Evolutionary conservation across 2,888 invertebrate species (phyloP).

Genomic region (Leptinotarsa peninsularis): DNA sequence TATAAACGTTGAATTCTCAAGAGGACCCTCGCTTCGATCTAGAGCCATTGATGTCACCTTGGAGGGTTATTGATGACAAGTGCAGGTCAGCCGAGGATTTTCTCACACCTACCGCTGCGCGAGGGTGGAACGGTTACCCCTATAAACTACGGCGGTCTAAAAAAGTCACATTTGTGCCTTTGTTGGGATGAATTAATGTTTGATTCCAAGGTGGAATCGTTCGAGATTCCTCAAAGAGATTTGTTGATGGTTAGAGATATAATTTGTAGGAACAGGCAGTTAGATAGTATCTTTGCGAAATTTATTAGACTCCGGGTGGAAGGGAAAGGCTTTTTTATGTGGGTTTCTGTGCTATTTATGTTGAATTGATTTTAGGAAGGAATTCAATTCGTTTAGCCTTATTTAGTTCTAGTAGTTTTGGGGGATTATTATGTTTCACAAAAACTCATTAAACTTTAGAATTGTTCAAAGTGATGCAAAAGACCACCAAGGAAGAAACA

Average conservation of each 20-base stretch:
- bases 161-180: conserved; percentile 48
- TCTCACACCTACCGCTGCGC: conserved; percentile 62
- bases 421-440: background rate
- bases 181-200: conserved; percentile 5
- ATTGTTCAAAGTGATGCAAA: background rate
- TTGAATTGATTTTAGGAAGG: background rate
- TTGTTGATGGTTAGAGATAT: conserved; percentile 23
- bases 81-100: conserved; percentile 60
- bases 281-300: conserved; percentile 9
- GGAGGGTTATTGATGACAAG: conserved; percentile 65
- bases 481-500: background rate
- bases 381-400: background rate
- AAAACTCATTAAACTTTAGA: background rate
- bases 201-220: conserved; percentile 19
- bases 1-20: conserved; percentile 44
- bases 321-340: conserved; percentile 1
- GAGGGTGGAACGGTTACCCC: conserved; percentile 29
- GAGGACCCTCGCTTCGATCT: conserved; percentile 50
- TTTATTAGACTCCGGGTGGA: background rate
- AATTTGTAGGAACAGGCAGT: conserved; percentile 24
- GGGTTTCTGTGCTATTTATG: background rate
- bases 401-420: background rate
- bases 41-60: conserved; percentile 64
- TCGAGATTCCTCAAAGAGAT: conserved; percentile 10
- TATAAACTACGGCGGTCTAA: conserved; percentile 46